A percentile compares a stretch with the other conserved stretches of the same genome.
phyloP scores from a whole-genome alignment of 2,113 vertebrate species.

The Arvicanthis niloticus region DNA sequence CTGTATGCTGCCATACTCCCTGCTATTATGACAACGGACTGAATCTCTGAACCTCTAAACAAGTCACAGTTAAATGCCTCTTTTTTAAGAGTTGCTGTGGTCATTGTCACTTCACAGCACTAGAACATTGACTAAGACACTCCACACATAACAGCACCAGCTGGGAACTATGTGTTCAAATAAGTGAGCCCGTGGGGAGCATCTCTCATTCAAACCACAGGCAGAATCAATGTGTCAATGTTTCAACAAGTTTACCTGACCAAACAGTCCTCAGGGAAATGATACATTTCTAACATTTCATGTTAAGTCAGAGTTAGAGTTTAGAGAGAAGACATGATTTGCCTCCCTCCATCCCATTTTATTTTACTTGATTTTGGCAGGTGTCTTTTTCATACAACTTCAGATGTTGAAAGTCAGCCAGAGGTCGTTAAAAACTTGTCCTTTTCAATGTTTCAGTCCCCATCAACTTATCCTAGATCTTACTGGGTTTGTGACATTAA shows the following conservation, averaged over 20 bases:
- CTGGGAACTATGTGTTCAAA: not conserved
- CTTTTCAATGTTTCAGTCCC: slow-evolving; percentile 60
- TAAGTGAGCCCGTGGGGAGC: not conserved
- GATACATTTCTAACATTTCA: not conserved
- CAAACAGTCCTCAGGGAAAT: not conserved
- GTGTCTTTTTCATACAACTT: slow-evolving; percentile 56
- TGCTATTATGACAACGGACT: not conserved
- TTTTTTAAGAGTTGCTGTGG: not conserved
- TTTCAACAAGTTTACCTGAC: slow-evolving; percentile 71
- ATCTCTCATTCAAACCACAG: not conserved
- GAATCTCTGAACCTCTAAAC: not conserved
- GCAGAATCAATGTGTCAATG: slow-evolving; percentile 53
- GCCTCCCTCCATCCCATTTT: slow-evolving; percentile 59
- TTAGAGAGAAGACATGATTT: slow-evolving; percentile 67
- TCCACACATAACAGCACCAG: not conserved
- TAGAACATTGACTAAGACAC: not conserved
- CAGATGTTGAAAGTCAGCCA: slow-evolving; percentile 61
- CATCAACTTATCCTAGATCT: not conserved
- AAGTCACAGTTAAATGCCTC: not conserved
- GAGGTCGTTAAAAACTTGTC: slow-evolving; percentile 68
- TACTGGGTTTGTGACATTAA: slow-evolving; percentile 70
- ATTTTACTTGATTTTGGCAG: slow-evolving; percentile 79
- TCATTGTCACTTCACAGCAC: not conserved
- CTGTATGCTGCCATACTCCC: not conserved
- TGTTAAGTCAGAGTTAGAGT: slow-evolving; percentile 63